Percentiles rank a stretch among this genome's conserved stretches.
Evolutionary conservation across 2,113 vertebrate genomes (phyloP).

Genomic region (Burhinus oedicnemus): DNA sequence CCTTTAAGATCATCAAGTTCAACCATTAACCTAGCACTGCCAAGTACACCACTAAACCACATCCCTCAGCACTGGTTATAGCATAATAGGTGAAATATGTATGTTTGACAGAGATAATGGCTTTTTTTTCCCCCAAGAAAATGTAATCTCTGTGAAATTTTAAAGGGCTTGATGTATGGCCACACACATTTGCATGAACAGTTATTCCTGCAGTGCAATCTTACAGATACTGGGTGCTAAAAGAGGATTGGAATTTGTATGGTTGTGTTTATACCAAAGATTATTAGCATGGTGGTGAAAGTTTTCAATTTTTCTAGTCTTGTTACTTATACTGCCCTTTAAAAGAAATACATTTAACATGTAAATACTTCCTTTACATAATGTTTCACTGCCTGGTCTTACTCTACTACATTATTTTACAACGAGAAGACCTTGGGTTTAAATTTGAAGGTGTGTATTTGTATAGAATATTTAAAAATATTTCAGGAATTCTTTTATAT

Average conservation of each 20-base stretch:
- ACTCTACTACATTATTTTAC: neutral
- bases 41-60: neutral
- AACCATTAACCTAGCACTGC: neutral
- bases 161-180: neutral
- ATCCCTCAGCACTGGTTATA: neutral
- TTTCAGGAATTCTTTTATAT: neutral
- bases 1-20: neutral
- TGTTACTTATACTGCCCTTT: neutral
- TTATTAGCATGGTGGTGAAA: neutral
- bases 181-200: neutral
- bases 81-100: neutral
- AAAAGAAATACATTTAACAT: neutral
- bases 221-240: neutral
- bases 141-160: neutral
- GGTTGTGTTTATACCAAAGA: neutral
- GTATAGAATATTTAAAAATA: neutral
- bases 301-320: neutral
- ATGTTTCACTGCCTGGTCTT: neutral
- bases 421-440: neutral
- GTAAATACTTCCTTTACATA: neutral
- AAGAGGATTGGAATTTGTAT: neutral
- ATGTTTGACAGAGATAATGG: neutral
- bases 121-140: neutral
- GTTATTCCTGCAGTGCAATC: neutral
- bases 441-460: neutral